Percentiles rank a stretch among this genome's conserved stretches.
Evolutionary conservation across 1,140 invertebrate genomes (phyloP).

Genomic region (Trichogramma pretiosum): DNA sequence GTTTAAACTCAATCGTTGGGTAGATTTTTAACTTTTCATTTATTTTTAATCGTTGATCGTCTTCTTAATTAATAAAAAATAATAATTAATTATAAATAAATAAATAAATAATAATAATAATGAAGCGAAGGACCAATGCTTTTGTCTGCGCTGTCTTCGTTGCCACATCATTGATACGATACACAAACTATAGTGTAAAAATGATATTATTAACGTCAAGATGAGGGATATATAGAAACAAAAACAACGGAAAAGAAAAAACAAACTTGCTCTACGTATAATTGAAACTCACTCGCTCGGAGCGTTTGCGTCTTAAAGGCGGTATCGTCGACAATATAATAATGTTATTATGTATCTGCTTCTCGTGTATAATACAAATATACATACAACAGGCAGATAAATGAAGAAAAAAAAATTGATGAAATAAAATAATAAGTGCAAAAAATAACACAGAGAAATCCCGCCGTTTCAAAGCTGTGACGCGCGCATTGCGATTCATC

Average conservation of each 20-base stretch:
- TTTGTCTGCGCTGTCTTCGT: constrained; percentile 29
- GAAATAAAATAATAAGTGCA: no score
- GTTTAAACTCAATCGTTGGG: no score
- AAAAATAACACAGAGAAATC: no score
- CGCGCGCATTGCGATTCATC: no score
- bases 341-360: constrained; percentile 14
- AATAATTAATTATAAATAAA: neutral
- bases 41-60: no score
- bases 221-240: neutral
- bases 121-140: constrained; percentile 26
- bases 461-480: no score
- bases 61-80: no score
- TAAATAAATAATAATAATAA: neutral
- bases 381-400: no score
- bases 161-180: neutral
- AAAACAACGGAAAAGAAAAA: constrained; percentile 5
- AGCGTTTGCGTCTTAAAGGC: constrained; percentile 11
- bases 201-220: neutral
- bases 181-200: neutral
- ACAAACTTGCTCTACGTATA: constrained; percentile 2
- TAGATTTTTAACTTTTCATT: no score
- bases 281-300: constrained; percentile 10
- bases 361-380: no score
- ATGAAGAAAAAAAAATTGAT: no score
- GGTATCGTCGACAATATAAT: constrained; percentile 16